Evolutionary conservation across 2,797 vertebrate genomes (phyloP).

Genomic region (Neosalanx taihuensis): DNA sequence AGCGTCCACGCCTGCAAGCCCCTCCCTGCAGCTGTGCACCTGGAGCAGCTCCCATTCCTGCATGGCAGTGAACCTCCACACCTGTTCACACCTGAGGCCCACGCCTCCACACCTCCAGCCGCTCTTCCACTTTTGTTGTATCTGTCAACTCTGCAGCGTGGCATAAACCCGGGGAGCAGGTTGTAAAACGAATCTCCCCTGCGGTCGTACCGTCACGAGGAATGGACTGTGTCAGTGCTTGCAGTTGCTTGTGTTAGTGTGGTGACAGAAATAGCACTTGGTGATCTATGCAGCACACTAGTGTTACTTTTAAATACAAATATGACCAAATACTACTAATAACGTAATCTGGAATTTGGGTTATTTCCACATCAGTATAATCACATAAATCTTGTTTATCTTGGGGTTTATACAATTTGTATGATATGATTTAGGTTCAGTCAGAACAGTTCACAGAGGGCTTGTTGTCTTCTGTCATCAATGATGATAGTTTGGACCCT

Average conservation of each 20-base stretch:
- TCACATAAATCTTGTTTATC: constrained; percentile 27
- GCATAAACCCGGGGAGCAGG: constrained; percentile 45
- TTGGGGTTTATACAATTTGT: not conserved
- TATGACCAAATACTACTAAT: too few relatives aligned
- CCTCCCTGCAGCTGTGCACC: constrained; percentile 76
- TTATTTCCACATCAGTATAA: constrained; percentile 20
- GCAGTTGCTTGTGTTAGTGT: constrained; percentile 23
- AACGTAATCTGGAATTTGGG: constrained; percentile 7
- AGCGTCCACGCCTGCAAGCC: constrained; percentile 47
- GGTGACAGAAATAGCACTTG: constrained; percentile 26
- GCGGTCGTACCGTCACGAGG: constrained; percentile 6
- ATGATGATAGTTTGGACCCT: constrained; percentile 9
- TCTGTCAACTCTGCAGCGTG: constrained; percentile 54
- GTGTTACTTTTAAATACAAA: too few relatives aligned
- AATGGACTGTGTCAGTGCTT: constrained; percentile 22
- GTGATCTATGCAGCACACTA: constrained; percentile 1
- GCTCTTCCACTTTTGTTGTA: constrained; percentile 55
- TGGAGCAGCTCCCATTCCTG: constrained; percentile 75
- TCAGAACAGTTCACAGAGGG: constrained; percentile 11
- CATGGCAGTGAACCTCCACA: constrained; percentile 76
- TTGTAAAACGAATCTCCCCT: constrained; percentile 14
- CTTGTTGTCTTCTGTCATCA: constrained; percentile 30
- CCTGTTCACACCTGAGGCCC: constrained; percentile 76
- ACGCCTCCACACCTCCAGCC: constrained; percentile 56
- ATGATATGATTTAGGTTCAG: not conserved